Evolutionary conservation across 2,113 vertebrate species (phyloP), one percentile per base, ranked within the genome.

Genomic region (Mastomys coucha): DNA sequence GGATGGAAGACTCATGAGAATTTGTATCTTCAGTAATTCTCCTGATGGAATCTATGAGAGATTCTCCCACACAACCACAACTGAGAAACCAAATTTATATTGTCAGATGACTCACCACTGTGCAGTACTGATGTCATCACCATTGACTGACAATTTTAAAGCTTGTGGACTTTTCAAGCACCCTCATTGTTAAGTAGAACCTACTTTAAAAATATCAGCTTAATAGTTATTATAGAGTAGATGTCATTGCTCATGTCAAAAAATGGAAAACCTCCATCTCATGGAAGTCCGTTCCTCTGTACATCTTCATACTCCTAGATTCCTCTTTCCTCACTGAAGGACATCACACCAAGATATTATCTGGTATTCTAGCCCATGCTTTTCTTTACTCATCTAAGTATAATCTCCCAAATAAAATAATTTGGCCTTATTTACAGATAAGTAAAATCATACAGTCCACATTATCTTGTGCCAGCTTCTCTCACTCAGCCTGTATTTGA

Each of bases 31-130:
- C 88, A 86, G 70, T 94, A 63, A 36, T 91, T 67, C 16, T 78
- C 31, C 85, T 94, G 53, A 31, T 87, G 3, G 51, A 82, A 60
- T 60, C 12, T 0, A n/a, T 60, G 75, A 42, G 88, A 73, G 19
- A 7, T 26, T n/a, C 17, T 53, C 22, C 22, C 9, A 39, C 12
- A 42, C 42, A 86, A 80, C 65, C 84, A 85, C 73, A 94, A 73
- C 36, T 45, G 63, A 94, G 60, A 91, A 89, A 88, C 31, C 20
- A 93, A 67, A 86, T 67, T 91, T 77, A 81, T 89, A 24, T 49
- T 96, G 94, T 91, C 36, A 53, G 69, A 69, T 88, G 72, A 72
- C 82, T 94, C n/a, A 51, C 39, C 33, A 26, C n/a, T 91, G 3
- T 28, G 72, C 0, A 82, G 24, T 51, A 33, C 60, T 75, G 42